Evolutionary conservation across 1,140 invertebrate genomes (phyloP).

Genomic region (Caerostris darwini): DNA sequence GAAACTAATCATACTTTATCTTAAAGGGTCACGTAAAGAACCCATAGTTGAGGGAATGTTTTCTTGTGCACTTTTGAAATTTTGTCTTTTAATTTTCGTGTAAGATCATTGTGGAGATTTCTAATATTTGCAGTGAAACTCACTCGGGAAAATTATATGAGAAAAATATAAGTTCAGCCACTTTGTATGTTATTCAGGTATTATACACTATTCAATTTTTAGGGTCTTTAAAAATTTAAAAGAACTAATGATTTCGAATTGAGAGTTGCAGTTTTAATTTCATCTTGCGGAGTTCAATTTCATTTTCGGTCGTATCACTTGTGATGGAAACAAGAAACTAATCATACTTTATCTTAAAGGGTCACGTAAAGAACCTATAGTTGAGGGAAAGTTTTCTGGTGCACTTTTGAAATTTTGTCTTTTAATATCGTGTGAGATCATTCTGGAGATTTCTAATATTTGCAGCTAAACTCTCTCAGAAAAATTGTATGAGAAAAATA

Average conservation of each 20-base stretch:
- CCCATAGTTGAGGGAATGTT: neutral
- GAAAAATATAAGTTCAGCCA: neutral
- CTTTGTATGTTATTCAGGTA: too few relatives aligned
- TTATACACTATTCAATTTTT: too few relatives aligned
- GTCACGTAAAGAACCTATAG: slow-evolving; percentile 4
- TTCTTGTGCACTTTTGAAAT: neutral
- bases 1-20: slow-evolving; percentile 44
- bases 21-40: slow-evolving; percentile 38
- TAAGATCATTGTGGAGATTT: neutral
- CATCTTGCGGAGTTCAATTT: neutral
- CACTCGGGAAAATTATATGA: neutral
- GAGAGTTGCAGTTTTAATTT: slow-evolving; percentile 25
- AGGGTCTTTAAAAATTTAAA: too few relatives aligned
- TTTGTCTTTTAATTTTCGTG: slow-evolving; percentile 36
- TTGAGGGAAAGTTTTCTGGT: slow-evolving; percentile 8
- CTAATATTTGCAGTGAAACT: neutral
- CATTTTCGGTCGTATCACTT: neutral
- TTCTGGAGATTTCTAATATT: slow-evolving; percentile 10
- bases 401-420: slow-evolving; percentile 22
- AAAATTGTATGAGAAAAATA: neutral
- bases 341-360: slow-evolving; percentile 39
- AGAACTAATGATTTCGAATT: too few relatives aligned
- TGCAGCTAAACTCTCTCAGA: neutral
- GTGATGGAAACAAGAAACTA: slow-evolving; percentile 20
- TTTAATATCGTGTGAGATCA: slow-evolving; percentile 19